A percentile compares a stretch with the other conserved stretches of the same genome.
These are phyloP conservation scores for Rousettus leschenaultii DNA, from an alignment of 2,113 vertebrate genomes.

Conservation along the genomic window DNA sequence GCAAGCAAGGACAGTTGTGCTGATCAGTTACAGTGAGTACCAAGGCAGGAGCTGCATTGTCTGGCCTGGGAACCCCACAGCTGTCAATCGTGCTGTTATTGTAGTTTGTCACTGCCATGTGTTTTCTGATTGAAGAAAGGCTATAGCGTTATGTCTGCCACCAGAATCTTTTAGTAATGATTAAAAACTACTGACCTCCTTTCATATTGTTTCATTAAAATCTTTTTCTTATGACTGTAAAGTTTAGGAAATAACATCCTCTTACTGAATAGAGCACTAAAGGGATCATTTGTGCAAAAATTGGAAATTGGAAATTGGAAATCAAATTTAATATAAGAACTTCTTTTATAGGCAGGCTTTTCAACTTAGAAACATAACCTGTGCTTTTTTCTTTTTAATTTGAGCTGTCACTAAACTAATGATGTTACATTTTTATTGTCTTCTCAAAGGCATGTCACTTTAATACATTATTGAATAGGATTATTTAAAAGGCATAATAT, in stretches of 20 bases:
- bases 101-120: slow-evolving; percentile 75
- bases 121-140: slow-evolving; percentile 66
- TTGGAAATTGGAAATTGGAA: neutral
- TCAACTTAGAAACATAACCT: slow-evolving; percentile 25
- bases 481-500: slow-evolving; percentile 59
- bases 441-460: neutral
- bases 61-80: slow-evolving; percentile 88
- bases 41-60: slow-evolving; percentile 85
- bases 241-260: neutral
- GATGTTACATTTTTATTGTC: neutral
- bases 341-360: slow-evolving; percentile 27
- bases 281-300: neutral
- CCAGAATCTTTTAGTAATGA: slow-evolving; percentile 66
- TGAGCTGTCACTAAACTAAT: neutral
- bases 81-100: slow-evolving; percentile 88
- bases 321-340: neutral
- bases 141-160: slow-evolving; percentile 72
- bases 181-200: slow-evolving; percentile 58
- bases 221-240: neutral
- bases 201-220: slow-evolving; percentile 14
- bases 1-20: slow-evolving; percentile 83
- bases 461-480: slow-evolving; percentile 5
- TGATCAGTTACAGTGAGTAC: slow-evolving; percentile 81
- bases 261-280: neutral
- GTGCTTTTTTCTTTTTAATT: slow-evolving; percentile 16